A percentile compares a stretch with the other conserved stretches of the same genome.
phyloP scores from a whole-genome alignment of 2,888 invertebrate species.

The Thecocarcelia acutangulata region DNA sequence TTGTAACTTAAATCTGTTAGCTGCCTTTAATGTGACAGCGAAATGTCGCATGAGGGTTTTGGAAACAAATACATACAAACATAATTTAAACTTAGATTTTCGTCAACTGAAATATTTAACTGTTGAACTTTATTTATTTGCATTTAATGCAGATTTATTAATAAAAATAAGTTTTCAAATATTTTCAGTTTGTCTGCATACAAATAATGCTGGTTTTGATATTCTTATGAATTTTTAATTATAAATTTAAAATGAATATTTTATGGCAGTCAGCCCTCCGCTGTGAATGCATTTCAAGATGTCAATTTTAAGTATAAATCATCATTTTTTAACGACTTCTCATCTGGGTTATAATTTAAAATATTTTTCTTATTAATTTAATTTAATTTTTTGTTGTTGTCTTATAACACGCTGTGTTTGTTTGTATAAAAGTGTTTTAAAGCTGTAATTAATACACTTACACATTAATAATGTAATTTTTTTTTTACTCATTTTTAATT shows the following conservation, averaged over 20 bases:
- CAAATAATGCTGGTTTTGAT: conserved; percentile 27
- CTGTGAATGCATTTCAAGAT: conserved; percentile 33
- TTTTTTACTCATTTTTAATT: conserved; percentile 38
- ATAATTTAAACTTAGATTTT: conserved; percentile 7
- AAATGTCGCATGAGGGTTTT: conserved; percentile 37
- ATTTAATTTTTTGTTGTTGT: background rate
- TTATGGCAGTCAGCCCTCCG: conserved; percentile 19
- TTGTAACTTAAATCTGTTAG: conserved; percentile 41
- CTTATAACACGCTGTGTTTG: background rate
- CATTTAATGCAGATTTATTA: conserved; percentile 66
- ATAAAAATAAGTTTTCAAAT: conserved; percentile 15
- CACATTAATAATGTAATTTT: background rate
- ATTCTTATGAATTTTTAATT: conserved; percentile 38
- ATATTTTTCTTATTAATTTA: conserved; percentile 43
- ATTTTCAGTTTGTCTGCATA: background rate
- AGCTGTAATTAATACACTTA: conserved; percentile 10
- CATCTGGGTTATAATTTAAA: conserved; percentile 53
- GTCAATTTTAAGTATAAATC: conserved; percentile 64
- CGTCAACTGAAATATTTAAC: conserved; percentile 59
- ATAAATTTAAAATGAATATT: conserved; percentile 29
- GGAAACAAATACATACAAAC: background rate
- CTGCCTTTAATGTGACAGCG: conserved; percentile 11
- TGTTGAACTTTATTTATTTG: conserved; percentile 65
- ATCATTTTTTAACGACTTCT: conserved; percentile 63
- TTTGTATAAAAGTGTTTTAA: background rate